Evolutionary conservation across 2,113 vertebrate species (phyloP).

Genomic region (zebrafish (Danio rerio)): GRCz12tu NC_133179.1:12139001-12139500

Average conservation of each 20-base stretch:
- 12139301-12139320: conserved; percentile 12
- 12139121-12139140: not conserved
- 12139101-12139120: not conserved
- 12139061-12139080: not conserved
- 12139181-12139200: not conserved
- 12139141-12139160: not conserved
- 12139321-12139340: conserved; percentile 17
- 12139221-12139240: not conserved
- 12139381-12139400: not conserved
- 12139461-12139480: not conserved
- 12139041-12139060: too few species aligned
- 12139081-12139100: not conserved
- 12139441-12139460: not conserved
- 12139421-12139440: not conserved
- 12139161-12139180: not conserved
- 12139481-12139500: not conserved
- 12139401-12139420: not conserved
- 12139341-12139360: not conserved
- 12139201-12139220: not conserved
- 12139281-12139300: not conserved
- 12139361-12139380: not conserved
- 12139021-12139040: too few species aligned
- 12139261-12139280: conserved; percentile 2
- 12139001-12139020: too few species aligned
- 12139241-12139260: conserved; percentile 17